phyloP scores from a whole-genome alignment of 2,797 vertebrate species.

The Paratrypauchen microcephalus region DNA sequence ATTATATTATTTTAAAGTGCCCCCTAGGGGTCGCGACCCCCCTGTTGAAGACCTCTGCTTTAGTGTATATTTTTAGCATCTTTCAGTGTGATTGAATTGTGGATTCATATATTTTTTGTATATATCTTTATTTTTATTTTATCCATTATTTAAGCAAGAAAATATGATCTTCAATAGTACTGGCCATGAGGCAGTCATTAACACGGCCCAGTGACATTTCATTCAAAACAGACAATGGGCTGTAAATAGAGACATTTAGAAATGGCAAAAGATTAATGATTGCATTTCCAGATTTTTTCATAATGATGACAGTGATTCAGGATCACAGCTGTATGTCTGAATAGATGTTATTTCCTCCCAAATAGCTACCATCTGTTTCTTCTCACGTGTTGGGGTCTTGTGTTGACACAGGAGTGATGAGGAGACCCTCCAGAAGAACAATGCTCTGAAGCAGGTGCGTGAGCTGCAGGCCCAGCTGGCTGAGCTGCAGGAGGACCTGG shows the following conservation, averaged over 20 bases:
- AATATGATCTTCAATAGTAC: background rate
- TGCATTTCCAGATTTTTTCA: background rate
- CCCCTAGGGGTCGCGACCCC: too few species aligned
- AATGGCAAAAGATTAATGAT: background rate
- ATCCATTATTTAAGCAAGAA: too few species aligned
- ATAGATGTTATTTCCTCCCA: background rate
- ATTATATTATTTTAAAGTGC: too few species aligned
- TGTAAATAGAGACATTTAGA: background rate
- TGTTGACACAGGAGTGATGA: slow-evolving; percentile 86
- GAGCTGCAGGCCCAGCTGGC: slow-evolving; percentile 94
- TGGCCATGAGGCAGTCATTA: background rate
- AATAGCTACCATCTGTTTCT: background rate
- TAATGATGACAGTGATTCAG: background rate
- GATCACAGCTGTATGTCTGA: background rate
- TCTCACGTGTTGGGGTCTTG: background rate
- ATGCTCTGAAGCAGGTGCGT: slow-evolving; percentile 89
- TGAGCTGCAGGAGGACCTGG: slow-evolving; percentile 95
- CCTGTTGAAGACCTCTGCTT: too few species aligned
- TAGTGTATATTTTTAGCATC: background rate
- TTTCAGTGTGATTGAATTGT: background rate
- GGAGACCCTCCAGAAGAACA: slow-evolving; percentile 91
- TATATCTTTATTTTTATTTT: background rate
- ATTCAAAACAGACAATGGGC: background rate
- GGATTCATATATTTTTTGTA: background rate
- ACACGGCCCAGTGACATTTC: background rate